Conservation (phyloP, 2,113 vertebrate species). For the Raja brachyura region DNA sequence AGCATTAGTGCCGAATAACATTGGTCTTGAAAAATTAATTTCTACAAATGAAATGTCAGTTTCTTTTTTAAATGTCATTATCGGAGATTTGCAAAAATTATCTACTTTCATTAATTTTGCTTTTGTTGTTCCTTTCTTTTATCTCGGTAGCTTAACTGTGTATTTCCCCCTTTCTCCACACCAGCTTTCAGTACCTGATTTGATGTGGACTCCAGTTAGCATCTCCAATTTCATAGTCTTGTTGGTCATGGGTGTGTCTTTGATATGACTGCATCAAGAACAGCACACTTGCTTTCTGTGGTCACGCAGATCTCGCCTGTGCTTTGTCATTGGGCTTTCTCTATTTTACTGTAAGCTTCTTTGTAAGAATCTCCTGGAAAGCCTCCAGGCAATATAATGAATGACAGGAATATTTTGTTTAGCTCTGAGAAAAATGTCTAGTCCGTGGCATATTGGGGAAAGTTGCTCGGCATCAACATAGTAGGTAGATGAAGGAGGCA, state of each 20-base stretch:
- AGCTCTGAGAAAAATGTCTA: neutral
- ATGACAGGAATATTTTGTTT: neutral
- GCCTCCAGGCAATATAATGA: neutral
- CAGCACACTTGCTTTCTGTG: neutral
- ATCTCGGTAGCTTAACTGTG: neutral
- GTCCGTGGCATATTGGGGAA: neutral
- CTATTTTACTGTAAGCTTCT: neutral
- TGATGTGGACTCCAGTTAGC: no score
- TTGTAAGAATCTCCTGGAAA: neutral
- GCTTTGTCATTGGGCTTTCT: neutral
- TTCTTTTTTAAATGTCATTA: neutral
- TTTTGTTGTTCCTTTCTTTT: no score
- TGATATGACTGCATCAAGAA: neutral
- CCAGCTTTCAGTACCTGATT: neutral
- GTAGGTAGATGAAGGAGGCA: neutral
- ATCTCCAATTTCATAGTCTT: neutral
- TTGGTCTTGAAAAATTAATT: neutral
- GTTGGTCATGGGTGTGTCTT: neutral
- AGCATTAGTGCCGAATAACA: neutral
- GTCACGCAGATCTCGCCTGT: neutral
- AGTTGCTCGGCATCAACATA: neutral
- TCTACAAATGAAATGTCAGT: neutral
- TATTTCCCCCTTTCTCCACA: neutral
- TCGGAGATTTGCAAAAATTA: neutral
- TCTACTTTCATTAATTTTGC: neutral